phyloP scores from a whole-genome alignment of 2,113 vertebrate genomes.

The Myrmecobius fasciatus region DNA sequence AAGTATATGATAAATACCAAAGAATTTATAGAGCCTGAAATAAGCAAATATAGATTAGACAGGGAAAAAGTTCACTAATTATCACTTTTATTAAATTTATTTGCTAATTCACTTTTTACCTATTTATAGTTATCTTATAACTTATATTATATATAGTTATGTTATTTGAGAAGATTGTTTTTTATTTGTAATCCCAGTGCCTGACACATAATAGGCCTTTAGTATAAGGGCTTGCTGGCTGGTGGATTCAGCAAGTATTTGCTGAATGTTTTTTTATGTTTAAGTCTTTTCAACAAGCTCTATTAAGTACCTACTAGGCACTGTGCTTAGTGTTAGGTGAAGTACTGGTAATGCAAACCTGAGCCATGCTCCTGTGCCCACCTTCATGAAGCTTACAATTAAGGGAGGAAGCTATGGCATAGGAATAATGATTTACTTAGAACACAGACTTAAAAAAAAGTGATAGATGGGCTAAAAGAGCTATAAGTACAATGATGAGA shows the following conservation, averaged over 20 bases:
- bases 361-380: too few relatives aligned
- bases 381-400: too few relatives aligned
- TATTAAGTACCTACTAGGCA: background rate
- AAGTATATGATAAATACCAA: background rate
- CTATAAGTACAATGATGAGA: too few relatives aligned
- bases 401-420: too few relatives aligned
- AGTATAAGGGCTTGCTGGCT: background rate
- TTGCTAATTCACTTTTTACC: conserved; percentile 11
- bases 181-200: background rate
- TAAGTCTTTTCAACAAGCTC: background rate
- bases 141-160: too few relatives aligned
- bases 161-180: background rate
- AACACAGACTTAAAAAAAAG: too few relatives aligned
- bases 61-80: conserved; percentile 15
- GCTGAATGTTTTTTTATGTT: background rate
- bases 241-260: background rate
- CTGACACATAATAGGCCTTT: background rate
- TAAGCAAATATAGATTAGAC: background rate
- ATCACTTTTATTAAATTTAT: background rate
- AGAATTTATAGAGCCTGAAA: background rate
- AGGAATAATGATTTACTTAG: too few relatives aligned
- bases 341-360: too few relatives aligned
- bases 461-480: too few relatives aligned
- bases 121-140: conserved; percentile 25
- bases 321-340: background rate